phyloP scores from a whole-genome alignment of 1,140 invertebrate species.

The Ceratoteleas bidentatus region DNA sequence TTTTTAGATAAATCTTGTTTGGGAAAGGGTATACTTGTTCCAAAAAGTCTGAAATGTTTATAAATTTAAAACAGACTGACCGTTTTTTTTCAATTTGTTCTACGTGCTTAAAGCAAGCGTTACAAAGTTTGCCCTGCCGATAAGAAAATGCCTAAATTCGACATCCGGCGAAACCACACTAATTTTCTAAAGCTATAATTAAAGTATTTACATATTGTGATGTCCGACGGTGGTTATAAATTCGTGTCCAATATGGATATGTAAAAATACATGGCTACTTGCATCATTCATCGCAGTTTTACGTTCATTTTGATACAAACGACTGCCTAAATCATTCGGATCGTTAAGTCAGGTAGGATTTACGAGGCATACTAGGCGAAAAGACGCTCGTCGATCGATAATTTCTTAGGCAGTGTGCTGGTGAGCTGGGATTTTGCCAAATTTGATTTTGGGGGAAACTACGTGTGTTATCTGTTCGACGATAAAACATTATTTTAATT shows the following conservation, averaged over 20 bases:
- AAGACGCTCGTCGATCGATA: constrained; percentile 56
- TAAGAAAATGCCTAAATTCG: not conserved
- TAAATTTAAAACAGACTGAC: too few relatives aligned
- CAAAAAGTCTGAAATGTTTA: too few relatives aligned
- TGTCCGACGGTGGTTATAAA: constrained; percentile 19
- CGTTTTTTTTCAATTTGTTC: too few relatives aligned
- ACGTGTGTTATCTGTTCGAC: not conserved
- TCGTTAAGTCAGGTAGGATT: constrained; percentile 51
- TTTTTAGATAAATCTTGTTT: too few relatives aligned
- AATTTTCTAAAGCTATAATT: constrained; percentile 11
- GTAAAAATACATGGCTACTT: constrained; percentile 13
- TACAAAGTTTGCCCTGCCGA: too few relatives aligned
- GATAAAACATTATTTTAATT: not conserved
- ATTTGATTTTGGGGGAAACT: constrained; percentile 41
- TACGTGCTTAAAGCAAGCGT: too few relatives aligned
- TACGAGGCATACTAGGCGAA: constrained; percentile 40
- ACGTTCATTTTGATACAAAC: constrained; percentile 34
- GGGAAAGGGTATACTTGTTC: too few relatives aligned
- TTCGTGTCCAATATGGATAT: constrained; percentile 10
- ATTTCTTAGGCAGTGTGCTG: constrained; percentile 44
- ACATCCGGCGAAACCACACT: not conserved
- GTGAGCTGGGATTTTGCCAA: constrained; percentile 33
- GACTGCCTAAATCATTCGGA: constrained; percentile 39
- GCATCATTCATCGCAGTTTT: constrained; percentile 25
- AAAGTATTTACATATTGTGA: constrained; percentile 14